Conservation (phyloP, 2,888 invertebrate genomes). For the Fragum whitleyi region DNA sequence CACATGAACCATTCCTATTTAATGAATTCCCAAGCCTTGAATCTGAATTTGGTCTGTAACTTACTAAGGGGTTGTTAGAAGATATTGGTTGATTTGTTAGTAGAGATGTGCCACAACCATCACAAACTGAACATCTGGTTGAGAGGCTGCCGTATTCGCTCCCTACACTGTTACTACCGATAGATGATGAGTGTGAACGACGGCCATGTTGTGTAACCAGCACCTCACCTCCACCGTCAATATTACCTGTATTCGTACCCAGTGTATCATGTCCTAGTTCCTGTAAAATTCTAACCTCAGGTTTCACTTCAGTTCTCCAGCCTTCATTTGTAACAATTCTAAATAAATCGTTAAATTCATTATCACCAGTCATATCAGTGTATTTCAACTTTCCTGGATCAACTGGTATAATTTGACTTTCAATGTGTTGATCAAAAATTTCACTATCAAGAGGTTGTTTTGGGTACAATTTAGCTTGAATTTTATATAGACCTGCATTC, state of each 20-base stretch:
- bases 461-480: too few species aligned
- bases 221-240: neutral
- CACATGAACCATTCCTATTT: neutral
- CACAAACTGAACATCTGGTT: slow-evolving; percentile 17
- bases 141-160: neutral
- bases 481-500: too few species aligned
- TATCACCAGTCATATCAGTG: too few species aligned
- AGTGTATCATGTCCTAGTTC: neutral
- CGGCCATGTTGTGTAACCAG: neutral
- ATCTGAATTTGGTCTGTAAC: neutral
- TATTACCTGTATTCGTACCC: neutral
- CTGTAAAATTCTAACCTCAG: too few species aligned
- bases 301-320: too few species aligned
- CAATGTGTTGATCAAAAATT: neutral
- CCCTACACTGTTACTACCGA: neutral
- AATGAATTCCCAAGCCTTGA: neutral
- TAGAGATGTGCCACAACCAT: neutral
- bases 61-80: neutral
- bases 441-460: neutral
- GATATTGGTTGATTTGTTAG: neutral
- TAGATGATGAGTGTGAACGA: slow-evolving; percentile 5
- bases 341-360: too few species aligned
- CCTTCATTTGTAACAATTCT: too few species aligned
- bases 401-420: neutral
- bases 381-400: neutral